These are phyloP conservation scores for Cataglyphis livida DNA, from an alignment of 2,888 invertebrate species.

Conservation along the genomic window DNA sequence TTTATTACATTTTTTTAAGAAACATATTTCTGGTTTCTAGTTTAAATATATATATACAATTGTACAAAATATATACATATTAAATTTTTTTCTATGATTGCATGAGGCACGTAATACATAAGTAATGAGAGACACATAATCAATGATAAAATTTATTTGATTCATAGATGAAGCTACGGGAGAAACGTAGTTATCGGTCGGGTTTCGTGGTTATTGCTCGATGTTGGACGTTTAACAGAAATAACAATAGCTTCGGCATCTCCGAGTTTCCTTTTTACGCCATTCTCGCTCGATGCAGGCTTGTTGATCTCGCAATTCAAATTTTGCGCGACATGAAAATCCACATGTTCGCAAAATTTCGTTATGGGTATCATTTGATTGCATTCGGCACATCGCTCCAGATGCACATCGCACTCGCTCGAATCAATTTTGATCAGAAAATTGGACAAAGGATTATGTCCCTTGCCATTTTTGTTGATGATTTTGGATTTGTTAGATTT, in stretches of 20 bases:
- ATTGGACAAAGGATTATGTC: conserved; percentile 78
- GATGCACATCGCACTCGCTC: conserved; percentile 80
- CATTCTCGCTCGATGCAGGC: conserved; percentile 48
- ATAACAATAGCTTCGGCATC: not conserved
- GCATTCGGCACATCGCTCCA: conserved; percentile 90
- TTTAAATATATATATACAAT: not conserved
- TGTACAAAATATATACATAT: conserved; percentile 16
- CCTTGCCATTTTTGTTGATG: conserved; percentile 61
- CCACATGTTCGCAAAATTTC: conserved; percentile 91
- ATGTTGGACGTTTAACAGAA: conserved; percentile 59
- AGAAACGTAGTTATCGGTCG: conserved; percentile 50
- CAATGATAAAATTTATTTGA: conserved; percentile 6
- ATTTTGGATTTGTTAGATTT: conserved; percentile 70
- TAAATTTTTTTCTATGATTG: conserved; percentile 41
- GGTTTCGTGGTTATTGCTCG: conserved; percentile 35
- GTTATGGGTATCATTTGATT: conserved; percentile 88
- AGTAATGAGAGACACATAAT: not conserved
- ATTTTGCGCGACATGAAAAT: conserved; percentile 94
- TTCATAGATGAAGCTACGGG: conserved; percentile 58
- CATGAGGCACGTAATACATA: not conserved
- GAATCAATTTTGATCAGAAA: conserved; percentile 85
- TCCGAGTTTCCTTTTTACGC: conserved; percentile 62
- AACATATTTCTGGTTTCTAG: not conserved
- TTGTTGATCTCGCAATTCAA: conserved; percentile 90
- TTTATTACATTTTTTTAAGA: not conserved